Evolutionary conservation across 2,888 invertebrate species (phyloP), one percentile per base, ranked within the genome.

Genomic region (Ypsolopha sequella): DNA sequence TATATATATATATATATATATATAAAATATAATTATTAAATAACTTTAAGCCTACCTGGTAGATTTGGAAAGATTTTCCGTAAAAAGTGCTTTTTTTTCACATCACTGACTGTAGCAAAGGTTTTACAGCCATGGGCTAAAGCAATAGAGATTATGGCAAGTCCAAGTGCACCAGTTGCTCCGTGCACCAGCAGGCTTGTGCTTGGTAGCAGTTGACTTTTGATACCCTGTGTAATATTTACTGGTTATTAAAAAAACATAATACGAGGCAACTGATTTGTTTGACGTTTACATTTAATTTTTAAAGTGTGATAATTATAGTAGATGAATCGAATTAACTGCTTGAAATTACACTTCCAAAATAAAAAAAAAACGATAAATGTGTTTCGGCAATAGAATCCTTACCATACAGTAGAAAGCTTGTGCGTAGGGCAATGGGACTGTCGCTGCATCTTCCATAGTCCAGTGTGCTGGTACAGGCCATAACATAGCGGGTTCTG

Each of bases 371-470:
- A n/a, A n/a, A n/a, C n/a, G n/a, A n/a, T 24, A 24, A 24, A 24
- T 24, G 24, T 24, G 24, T 24, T 24, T 24, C 2, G 4, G 24
- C 4, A 24, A 24, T 4, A 24, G 24, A 3, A 24, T 24, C 4
- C 66, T 66, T 54, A 78, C 76, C 24, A 76, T 59, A 43, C 70
- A 68, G 54, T 76, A 76, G 50, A 70, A 85, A 0, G 88, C 88
- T 0, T 90, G 87, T 9, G 76, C 78, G 61, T 93, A 95, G 0
- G 93, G 92, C 43, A 93, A 89, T 0, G 95, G 94, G 0, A 94
- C 89, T 0, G 93, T 92, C 9, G 92, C 92, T 6, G 92, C 94
- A 54, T 94, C 92, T 63, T 91, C 89, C 34, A 93, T 68, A 2
- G 84, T 86, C 93, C 93, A 94, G 24, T 80, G 65, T 1, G 88